These are phyloP conservation scores for Cyprinus carpio DNA, from an alignment of 2,113 vertebrate genomes.

Conservation along the genomic window DNA sequence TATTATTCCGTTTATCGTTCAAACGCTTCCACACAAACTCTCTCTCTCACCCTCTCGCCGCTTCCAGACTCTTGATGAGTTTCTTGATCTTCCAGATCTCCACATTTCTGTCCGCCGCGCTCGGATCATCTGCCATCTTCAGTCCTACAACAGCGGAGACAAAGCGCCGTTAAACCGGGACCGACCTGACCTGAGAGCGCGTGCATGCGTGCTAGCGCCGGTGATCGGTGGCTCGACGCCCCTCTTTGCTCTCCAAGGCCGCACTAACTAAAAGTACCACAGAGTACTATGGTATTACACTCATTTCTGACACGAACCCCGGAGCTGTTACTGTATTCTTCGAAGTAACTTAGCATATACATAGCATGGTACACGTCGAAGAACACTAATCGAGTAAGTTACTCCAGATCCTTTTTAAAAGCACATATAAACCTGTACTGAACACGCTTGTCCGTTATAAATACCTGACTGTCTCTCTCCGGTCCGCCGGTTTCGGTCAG, in stretches of 20 bases:
- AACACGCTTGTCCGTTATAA: slow-evolving; percentile 50
- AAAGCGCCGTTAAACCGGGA: background rate
- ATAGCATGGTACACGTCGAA: background rate
- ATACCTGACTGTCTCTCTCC: slow-evolving; percentile 41
- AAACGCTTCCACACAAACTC: background rate
- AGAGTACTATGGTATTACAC: background rate
- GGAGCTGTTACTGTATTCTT: background rate
- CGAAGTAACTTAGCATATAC: background rate
- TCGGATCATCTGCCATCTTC: slow-evolving; percentile 99
- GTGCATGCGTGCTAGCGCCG: slow-evolving; percentile 33
- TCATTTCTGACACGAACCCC: background rate
- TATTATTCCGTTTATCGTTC: background rate
- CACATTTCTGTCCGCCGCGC: slow-evolving; percentile 96
- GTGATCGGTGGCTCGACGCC: background rate
- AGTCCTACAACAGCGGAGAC: slow-evolving; percentile 65
- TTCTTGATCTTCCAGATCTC: slow-evolving; percentile 99
- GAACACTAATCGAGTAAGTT: background rate
- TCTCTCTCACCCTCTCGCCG: slow-evolving; percentile 87
- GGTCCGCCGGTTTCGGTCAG: background rate
- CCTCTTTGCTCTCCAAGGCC: background rate
- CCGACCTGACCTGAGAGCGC: slow-evolving; percentile 45
- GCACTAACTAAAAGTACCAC: background rate
- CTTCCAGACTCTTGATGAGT: slow-evolving; percentile 97
- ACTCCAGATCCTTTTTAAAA: background rate
- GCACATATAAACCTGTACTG: background rate